These are phyloP conservation scores for Ophiothrix spiculata DNA, from an alignment of 35 echinoderm and acorn worm genomes.

Conservation along the genomic window DNA sequence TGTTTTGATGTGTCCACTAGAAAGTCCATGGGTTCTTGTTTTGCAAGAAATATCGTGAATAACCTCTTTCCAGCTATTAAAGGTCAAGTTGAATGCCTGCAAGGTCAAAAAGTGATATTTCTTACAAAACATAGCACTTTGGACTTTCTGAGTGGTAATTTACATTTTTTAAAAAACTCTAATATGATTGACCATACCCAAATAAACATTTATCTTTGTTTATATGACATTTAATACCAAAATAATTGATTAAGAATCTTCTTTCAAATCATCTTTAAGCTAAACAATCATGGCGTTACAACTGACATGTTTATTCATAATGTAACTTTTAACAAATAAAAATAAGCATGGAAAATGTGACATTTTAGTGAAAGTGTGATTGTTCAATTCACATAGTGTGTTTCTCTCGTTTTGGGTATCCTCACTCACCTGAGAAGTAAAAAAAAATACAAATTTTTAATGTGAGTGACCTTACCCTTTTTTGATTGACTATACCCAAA, in stretches of 20 bases:
- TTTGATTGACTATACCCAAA: neutral
- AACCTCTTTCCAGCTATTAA: too few relatives aligned
- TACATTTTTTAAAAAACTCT: neutral
- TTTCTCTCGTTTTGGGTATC: neutral
- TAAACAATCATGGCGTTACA: neutral
- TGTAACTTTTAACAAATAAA: neutral
- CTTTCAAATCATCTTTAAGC: neutral
- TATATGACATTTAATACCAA: neutral
- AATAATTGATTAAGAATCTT: neutral
- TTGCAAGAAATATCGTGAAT: neutral
- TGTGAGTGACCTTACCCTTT: neutral
- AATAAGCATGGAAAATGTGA: neutral
- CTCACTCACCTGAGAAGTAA: neutral
- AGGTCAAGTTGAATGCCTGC: neutral
- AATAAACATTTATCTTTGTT: neutral
- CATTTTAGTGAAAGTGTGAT: neutral
- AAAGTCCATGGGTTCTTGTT: neutral
- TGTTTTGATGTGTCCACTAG: too few relatives aligned
- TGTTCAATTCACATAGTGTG: neutral
- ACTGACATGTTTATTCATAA: neutral
- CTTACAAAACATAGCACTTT: neutral
- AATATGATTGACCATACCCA: neutral
- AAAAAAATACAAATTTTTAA: neutral
- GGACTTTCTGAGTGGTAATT: neutral
- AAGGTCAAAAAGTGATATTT: neutral